phyloP scores from a whole-genome alignment of 2,888 invertebrate species.

The Synergus japonicus region DNA sequence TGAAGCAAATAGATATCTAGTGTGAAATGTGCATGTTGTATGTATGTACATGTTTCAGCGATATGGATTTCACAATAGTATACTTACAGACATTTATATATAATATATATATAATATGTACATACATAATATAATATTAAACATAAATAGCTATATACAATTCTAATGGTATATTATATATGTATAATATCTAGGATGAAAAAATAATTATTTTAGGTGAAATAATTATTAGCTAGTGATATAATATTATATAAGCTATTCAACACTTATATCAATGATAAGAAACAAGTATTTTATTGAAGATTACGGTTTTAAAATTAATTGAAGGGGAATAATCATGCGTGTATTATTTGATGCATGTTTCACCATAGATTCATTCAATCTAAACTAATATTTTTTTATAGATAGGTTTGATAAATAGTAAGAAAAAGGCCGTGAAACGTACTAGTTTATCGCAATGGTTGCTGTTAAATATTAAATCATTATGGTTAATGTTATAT shows the following conservation, averaged over 20 bases:
- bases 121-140: background rate
- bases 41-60: background rate
- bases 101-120: background rate
- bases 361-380: conserved; percentile 38
- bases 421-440: conserved; percentile 29
- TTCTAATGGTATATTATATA: conserved; percentile 1
- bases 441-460: conserved; percentile 39
- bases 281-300: background rate
- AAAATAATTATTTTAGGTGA: background rate
- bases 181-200: background rate
- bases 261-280: conserved; percentile 22
- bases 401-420: conserved; percentile 14
- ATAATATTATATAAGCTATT: conserved; percentile 11
- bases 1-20: background rate
- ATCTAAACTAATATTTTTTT: conserved; percentile 25
- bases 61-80: background rate
- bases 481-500: conserved; percentile 24
- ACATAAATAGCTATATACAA: conserved; percentile 1
- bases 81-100: background rate
- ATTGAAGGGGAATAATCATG: conserved; percentile 22
- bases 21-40: background rate
- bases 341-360: conserved; percentile 26
- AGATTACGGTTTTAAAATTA: conserved; percentile 12
- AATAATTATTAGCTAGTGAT: background rate
- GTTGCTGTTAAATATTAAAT: conserved; percentile 39